phyloP scores from a whole-genome alignment of 2,797 vertebrate genomes.

The Lateolabrax maculatus region DNA sequence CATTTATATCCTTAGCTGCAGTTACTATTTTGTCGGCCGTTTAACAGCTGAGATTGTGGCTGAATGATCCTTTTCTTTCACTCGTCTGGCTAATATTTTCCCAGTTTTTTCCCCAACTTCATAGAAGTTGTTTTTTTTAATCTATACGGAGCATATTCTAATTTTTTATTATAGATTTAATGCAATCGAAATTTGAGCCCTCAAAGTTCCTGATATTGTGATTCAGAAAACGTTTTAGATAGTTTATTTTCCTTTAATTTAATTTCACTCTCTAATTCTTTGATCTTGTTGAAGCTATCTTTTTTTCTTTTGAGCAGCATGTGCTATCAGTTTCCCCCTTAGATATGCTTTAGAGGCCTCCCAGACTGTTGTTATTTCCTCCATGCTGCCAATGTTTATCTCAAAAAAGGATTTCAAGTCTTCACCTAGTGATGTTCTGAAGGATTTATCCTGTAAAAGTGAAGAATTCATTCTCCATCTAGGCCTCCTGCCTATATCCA shows the following conservation, averaged over 20 bases:
- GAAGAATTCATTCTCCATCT: slow-evolving; percentile 19
- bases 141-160: slow-evolving; percentile 1
- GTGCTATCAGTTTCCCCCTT: background rate
- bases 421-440: background rate
- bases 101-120: background rate
- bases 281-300: background rate
- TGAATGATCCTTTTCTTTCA: background rate
- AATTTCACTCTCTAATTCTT: background rate
- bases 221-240: background rate
- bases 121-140: background rate
- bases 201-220: background rate
- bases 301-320: background rate
- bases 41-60: background rate
- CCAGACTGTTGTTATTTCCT: background rate
- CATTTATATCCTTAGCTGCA: background rate
- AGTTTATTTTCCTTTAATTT: background rate
- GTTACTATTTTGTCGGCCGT: background rate
- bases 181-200: background rate
- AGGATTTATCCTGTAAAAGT: background rate
- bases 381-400: background rate
- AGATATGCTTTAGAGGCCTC: slow-evolving; percentile 2
- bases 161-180: slow-evolving; percentile 15
- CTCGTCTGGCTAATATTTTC: background rate
- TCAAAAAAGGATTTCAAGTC: background rate
- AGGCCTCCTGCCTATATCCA: too few species aligned